Base-by-base conservation (phyloP, 2,113 vertebrate genomes). In the Aspidoscelis tigris region DNA sequence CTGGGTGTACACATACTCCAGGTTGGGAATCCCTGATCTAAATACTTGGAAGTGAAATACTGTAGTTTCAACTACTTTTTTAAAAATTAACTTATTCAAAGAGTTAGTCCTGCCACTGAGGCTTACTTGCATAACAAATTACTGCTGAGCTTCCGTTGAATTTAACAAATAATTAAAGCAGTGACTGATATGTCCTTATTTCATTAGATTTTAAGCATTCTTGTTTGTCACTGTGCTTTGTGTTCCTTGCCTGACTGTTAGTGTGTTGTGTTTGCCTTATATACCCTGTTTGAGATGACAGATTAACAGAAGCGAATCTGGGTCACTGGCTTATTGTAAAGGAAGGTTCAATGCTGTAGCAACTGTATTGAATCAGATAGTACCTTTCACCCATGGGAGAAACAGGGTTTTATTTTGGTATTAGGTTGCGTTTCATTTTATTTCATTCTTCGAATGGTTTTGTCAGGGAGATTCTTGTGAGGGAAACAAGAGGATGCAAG, bases 301-400 rank as follows among this genome's bases (percentile, higher is more conserved):
- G n/a, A 86, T 85, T 80, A 43, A 64, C 84, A n/a, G 22, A 90
- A 47, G 14, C 50, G 58, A 87, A 88, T 58, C 22, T 5, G n/a
- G 41, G 16, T 21, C 70, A 14, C 33, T 80, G 80, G 43, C 79
- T 76, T 81, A 64, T 24, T 14, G 3, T 26, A 82, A 55, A 75
- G 11, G 61, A 10, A 50, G 66, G 50, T 50, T 16, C 41, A 39
- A 81, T 84, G 77, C 47, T 47, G n/a, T 50, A 39, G 69, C 50
- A 82, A 11, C 44, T 16, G 9, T 53, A 82, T 41, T 68, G 47
- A 68, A 16, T 69, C 44, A 64, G 22, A 58, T 20, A 80, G 5
- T 76, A 61, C 3, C 82, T n/a, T 12, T 2, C 58, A 87, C 47
- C 14, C 89, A 44, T 26, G 64, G 65, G n/a, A 24, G 11, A 74